Percentiles rank a stretch among this genome's conserved stretches.
Conservation (phyloP, 2,888 invertebrate species). For the Rhingia rostrata region DNA sequence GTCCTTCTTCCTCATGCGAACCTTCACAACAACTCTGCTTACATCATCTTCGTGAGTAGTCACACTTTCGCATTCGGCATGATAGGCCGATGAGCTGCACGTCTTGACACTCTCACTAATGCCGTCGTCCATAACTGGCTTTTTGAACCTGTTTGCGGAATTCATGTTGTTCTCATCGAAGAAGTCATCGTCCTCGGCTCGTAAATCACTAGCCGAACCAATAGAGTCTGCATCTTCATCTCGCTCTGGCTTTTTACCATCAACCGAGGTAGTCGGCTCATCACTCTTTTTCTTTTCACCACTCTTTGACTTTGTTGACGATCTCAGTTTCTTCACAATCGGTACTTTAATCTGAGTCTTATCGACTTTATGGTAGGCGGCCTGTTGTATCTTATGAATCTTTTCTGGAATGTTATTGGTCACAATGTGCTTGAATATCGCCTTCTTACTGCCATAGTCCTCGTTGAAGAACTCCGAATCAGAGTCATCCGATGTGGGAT, state of each 20-base stretch:
- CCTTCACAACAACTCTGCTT: slow-evolving; percentile 84
- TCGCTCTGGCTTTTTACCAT: slow-evolving; percentile 78
- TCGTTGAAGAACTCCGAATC: slow-evolving; percentile 83
- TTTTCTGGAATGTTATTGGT: slow-evolving; percentile 85
- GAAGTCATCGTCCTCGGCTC: slow-evolving; percentile 84
- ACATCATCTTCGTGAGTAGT: slow-evolving; percentile 86
- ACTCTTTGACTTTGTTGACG: slow-evolving; percentile 80
- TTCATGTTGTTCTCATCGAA: slow-evolving; percentile 82
- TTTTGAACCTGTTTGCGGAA: slow-evolving; percentile 79
- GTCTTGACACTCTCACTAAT: slow-evolving; percentile 87
- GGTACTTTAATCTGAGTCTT: slow-evolving; percentile 82
- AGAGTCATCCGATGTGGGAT: slow-evolving; percentile 85
- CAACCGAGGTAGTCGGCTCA: slow-evolving; percentile 65
- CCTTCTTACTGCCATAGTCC: slow-evolving; percentile 79
- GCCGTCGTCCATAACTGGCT: slow-evolving; percentile 83
- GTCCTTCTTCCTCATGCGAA: slow-evolving; percentile 83
- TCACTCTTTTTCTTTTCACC: slow-evolving; percentile 60
- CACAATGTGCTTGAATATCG: slow-evolving; percentile 82
- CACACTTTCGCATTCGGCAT: slow-evolving; percentile 89
- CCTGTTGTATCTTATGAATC: slow-evolving; percentile 83
- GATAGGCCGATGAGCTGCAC: slow-evolving; percentile 88
- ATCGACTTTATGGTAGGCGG: slow-evolving; percentile 84
- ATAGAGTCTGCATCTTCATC: slow-evolving; percentile 87
- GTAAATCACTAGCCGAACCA: slow-evolving; percentile 88
- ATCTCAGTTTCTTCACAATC: slow-evolving; percentile 84